These are phyloP conservation scores for Bujurquina vittata DNA, from an alignment of 2,113 vertebrate genomes.

Conservation along the genomic window DNA sequence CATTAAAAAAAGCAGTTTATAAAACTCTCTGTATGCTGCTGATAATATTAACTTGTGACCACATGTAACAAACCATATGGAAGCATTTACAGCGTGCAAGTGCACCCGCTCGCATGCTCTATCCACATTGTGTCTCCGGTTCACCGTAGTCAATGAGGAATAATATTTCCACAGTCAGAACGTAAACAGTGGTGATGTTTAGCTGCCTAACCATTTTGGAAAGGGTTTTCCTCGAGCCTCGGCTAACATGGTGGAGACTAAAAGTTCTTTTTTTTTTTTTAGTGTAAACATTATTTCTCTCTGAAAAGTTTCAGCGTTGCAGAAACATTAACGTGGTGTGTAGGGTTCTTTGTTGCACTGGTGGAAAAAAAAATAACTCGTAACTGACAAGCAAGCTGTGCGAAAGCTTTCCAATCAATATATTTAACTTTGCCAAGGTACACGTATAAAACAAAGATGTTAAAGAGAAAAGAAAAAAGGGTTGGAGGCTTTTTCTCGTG, in stretches of 20 bases:
- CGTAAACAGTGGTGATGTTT: constrained; percentile 38
- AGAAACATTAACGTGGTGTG: constrained; percentile 53
- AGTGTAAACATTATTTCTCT: constrained; percentile 61
- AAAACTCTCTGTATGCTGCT: constrained; percentile 13
- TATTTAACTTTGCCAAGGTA: constrained; percentile 51
- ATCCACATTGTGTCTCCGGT: constrained; percentile 26
- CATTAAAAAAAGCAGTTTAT: constrained; percentile 11
- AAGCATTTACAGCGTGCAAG: constrained; percentile 34
- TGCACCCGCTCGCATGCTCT: constrained; percentile 24
- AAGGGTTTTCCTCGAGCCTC: constrained; percentile 19
- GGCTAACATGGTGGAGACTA: constrained; percentile 13
- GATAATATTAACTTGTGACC: constrained; percentile 18
- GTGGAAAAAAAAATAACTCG: constrained; percentile 62
- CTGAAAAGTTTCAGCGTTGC: constrained; percentile 52
- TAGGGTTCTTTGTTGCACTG: constrained; percentile 49
- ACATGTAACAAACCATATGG: constrained; percentile 43
- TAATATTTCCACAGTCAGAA: constrained; percentile 25
- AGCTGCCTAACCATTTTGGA: constrained; percentile 47
- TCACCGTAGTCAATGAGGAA: constrained; percentile 26
- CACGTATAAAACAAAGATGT: constrained; percentile 57
- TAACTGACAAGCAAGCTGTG: constrained; percentile 43
- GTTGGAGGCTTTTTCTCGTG: constrained; percentile 19
- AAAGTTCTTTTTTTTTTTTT: constrained; percentile 32
- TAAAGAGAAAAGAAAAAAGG: constrained; percentile 13
- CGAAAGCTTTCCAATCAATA: constrained; percentile 67